A percentile compares a stretch with the other conserved stretches of the same genome.
These are phyloP conservation scores for Lampris incognitus DNA, from an alignment of 2,113 vertebrate genomes.

Conservation along the genomic window DNA sequence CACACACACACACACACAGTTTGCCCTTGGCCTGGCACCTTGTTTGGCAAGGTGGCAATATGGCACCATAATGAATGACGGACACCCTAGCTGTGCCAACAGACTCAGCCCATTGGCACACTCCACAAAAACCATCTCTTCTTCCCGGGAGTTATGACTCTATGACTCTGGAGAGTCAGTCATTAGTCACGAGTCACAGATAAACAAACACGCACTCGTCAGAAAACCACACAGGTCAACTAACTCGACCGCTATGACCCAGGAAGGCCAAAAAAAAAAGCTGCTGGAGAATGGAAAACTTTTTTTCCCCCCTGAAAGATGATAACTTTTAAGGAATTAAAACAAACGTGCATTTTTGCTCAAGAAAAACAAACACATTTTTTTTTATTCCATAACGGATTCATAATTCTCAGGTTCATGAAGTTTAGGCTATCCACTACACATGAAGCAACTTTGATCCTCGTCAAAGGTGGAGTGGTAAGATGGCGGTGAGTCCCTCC, in stretches of 20 bases:
- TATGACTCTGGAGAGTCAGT: slow-evolving; percentile 69
- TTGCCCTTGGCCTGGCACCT: slow-evolving; percentile 83
- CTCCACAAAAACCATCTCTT: slow-evolving; percentile 69
- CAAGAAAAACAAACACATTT: too few species aligned
- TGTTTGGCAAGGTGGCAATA: slow-evolving; percentile 76
- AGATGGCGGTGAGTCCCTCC: too few species aligned
- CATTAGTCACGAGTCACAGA: slow-evolving; percentile 77
- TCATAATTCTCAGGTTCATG: too few species aligned
- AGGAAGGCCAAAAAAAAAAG: slow-evolving; percentile 11
- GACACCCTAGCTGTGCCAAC: slow-evolving; percentile 77
- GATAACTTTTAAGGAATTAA: not conserved
- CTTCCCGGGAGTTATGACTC: slow-evolving; percentile 77
- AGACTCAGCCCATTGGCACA: slow-evolving; percentile 77
- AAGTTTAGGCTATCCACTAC: too few species aligned
- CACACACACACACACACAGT: slow-evolving; percentile 44
- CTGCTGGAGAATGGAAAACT: too few species aligned
- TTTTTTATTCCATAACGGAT: too few species aligned
- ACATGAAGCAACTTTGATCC: too few species aligned
- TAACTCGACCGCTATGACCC: slow-evolving; percentile 31
- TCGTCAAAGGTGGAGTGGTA: too few species aligned
- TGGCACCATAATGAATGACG: slow-evolving; percentile 78
- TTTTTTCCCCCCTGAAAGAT: not conserved
- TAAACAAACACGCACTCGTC: slow-evolving; percentile 51
- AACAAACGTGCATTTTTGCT: too few species aligned
- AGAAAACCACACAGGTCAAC: slow-evolving; percentile 45